phyloP scores from a whole-genome alignment of 2,888 invertebrate species.

The Leucophora obtusa region DNA sequence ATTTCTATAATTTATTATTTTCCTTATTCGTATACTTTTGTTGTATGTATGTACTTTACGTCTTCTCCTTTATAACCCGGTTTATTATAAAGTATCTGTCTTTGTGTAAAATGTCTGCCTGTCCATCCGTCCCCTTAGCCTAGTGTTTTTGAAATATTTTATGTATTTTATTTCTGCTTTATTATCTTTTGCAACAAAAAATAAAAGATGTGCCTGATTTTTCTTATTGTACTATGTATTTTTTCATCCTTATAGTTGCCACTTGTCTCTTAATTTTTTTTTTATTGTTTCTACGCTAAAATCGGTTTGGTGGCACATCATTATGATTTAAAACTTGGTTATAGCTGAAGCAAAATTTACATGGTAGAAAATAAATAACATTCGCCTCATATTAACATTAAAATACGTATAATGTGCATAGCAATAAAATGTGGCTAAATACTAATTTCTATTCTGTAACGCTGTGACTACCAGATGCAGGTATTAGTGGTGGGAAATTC shows the following conservation, averaged over 20 bases:
- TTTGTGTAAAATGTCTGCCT: constrained; percentile 16
- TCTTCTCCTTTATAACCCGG: constrained; percentile 40
- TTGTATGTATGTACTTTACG: neutral
- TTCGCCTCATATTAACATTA: neutral
- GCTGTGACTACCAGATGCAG: too few relatives aligned
- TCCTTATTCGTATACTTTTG: neutral
- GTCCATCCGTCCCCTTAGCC: neutral
- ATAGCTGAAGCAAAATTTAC: neutral
- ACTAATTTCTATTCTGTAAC: too few relatives aligned
- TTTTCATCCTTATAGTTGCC: neutral
- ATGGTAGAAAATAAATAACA: neutral
- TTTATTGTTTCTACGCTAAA: neutral
- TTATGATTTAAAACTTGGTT: neutral
- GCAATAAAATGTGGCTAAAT: too few relatives aligned
- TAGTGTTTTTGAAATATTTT: neutral
- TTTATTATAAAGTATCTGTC: neutral
- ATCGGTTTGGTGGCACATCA: neutral
- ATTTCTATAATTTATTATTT: constrained; percentile 60
- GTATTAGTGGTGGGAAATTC: too few relatives aligned
- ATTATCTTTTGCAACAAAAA: neutral
- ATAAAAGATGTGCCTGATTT: neutral
- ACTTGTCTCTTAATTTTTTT: neutral
- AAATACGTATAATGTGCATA: neutral
- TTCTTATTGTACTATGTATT: neutral
- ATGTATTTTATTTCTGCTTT: neutral